Percentiles rank a stretch among this genome's conserved stretches.
These are phyloP conservation scores for Eupeodes luniger DNA, from an alignment of 2,888 invertebrate genomes.

Conservation along the genomic window DNA sequence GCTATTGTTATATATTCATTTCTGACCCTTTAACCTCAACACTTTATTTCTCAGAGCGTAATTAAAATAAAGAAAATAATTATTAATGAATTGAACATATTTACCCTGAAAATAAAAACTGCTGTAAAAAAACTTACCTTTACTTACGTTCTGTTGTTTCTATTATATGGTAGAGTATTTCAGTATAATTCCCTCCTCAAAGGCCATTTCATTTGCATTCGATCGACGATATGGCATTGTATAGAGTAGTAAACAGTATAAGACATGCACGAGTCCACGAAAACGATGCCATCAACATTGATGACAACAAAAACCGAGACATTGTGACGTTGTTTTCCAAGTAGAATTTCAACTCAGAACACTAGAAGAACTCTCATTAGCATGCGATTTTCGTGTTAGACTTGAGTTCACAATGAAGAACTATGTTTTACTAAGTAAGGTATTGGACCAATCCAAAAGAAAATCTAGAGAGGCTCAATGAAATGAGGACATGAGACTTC, in stretches of 20 bases:
- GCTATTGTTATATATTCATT: no score
- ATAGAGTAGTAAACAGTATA: conserved; percentile 2
- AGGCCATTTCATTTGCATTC: conserved; percentile 69
- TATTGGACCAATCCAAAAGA: not conserved
- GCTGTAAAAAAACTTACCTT: no score
- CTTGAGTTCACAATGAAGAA: conserved; percentile 6
- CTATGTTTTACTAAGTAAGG: not conserved
- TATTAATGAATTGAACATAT: no score
- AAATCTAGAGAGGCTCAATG: not conserved
- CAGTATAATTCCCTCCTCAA: conserved; percentile 11
- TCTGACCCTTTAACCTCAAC: no score
- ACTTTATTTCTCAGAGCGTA: no score
- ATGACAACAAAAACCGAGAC: conserved; percentile 44
- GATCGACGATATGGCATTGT: conserved; percentile 41
- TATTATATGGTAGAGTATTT: not conserved
- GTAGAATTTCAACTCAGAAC: conserved; percentile 19
- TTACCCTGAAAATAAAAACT: no score
- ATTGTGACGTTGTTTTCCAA: conserved; percentile 20
- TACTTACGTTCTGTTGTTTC: not conserved
- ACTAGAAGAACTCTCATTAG: conserved; percentile 45
- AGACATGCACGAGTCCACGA: conserved; percentile 51
- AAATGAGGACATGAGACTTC: conserved; percentile 19
- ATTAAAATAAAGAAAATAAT: no score
- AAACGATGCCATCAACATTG: conserved; percentile 26
- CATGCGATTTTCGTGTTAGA: conserved; percentile 49